Base-by-base conservation (phyloP, 2,113 vertebrate species). In the Phalacrocorax aristotelis region DNA sequence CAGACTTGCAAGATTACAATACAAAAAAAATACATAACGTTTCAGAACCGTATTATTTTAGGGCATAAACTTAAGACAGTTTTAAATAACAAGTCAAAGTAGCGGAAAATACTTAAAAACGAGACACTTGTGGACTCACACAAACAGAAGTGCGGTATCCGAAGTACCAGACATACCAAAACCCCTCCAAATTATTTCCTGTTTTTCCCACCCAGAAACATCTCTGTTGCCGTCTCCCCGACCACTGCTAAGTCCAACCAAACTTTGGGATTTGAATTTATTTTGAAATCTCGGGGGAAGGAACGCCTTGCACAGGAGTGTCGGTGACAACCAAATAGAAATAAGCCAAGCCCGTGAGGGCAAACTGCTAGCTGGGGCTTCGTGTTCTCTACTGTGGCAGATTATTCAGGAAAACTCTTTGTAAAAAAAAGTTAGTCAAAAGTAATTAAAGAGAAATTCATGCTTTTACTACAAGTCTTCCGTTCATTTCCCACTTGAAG, bases 41-140 rank as follows among this genome's bases (percentile, higher is more conserved):
- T 93, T 88, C 83, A 96, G 78, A 93, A 96, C 71, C 9, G 0
- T 21, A 26, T 72, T 83, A 68, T 90, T 95, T 90, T 34, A 85
- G 72, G 71, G 90, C 68, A 91, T 92, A 76, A 64, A 70, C 51
- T 90, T 58, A 89, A 91, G 87, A 77, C 78, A 55, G 60, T 95
- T 90, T 90, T 90, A 97, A 97, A 90, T 96, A 96, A 82, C 81
- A 92, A 77, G 57, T 90, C 55, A 81, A 89, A 89, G 34, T 27
- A 84, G 71, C 18, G 26, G 30, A 77, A 90, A 51, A 81, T 65
- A 44, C 17, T 83, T 68, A 42, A 95, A 89, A 93, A 91, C 6
- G 49, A 89, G 81, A 87, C 69, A 52, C 46, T 22, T 57, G 69
- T n/a, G 68, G 52, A 38, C n/a, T 82, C 44, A 27, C 72, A 26